Percentiles rank a stretch among this genome's conserved stretches.
These are phyloP conservation scores for Accipiter cooperii DNA, from an alignment of 2,113 vertebrate species.

Conservation along the genomic window DNA sequence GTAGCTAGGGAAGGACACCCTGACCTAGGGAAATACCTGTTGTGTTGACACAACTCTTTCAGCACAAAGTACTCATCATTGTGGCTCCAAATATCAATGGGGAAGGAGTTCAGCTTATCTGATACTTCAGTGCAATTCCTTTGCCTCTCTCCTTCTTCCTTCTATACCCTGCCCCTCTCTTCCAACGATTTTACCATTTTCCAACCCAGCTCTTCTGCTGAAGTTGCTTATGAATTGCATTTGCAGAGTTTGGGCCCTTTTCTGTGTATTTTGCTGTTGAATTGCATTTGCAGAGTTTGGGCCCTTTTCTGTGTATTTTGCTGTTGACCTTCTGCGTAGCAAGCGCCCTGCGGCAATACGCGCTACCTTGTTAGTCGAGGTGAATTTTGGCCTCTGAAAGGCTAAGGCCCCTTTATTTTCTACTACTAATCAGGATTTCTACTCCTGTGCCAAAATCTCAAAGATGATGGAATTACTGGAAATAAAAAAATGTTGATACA, in stretches of 20 bases:
- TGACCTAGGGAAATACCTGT: not conserved
- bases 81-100: not conserved
- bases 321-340: not conserved
- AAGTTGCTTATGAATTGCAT: not conserved
- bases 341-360: not conserved
- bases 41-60: not conserved
- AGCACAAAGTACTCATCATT: not conserved
- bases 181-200: not conserved
- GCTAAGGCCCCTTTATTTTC: not conserved
- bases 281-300: not conserved
- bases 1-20: not conserved
- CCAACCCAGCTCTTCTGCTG: not conserved
- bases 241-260: not conserved
- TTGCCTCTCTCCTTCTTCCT: not conserved
- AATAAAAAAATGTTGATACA: not conserved
- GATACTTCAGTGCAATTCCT: not conserved
- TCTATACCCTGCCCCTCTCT: not conserved
- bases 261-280: not conserved
- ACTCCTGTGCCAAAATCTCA: not conserved
- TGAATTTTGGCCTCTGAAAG: not conserved
- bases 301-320: not conserved
- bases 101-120: not conserved
- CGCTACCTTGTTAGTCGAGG: not conserved
- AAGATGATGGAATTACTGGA: not conserved
- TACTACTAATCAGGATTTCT: not conserved